Percentiles rank a stretch among this genome's conserved stretches.
Evolutionary conservation across 2,888 invertebrate genomes (phyloP).

Genomic region (Drosophila putrida): DNA sequence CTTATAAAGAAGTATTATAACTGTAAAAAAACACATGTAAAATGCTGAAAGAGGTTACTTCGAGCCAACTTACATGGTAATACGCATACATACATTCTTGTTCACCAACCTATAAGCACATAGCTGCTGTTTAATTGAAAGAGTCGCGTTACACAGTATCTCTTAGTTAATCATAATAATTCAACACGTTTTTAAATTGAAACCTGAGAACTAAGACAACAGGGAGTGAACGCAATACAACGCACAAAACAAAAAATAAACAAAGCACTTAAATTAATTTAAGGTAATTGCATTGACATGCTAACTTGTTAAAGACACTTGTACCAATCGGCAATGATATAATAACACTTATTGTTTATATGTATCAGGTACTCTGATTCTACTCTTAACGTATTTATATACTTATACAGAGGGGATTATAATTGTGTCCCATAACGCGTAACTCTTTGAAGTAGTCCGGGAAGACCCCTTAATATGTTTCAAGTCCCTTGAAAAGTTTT

Average conservation of each 20-base stretch:
- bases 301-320: constrained; percentile 8
- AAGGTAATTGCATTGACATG: constrained; percentile 56
- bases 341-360: constrained; percentile 4
- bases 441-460: too few relatives aligned
- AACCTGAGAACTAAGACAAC: constrained; percentile 53
- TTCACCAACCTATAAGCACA: background rate
- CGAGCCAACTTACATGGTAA: background rate
- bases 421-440: too few relatives aligned
- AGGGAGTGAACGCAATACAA: constrained; percentile 29
- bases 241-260: constrained; percentile 44
- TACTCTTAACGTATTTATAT: background rate
- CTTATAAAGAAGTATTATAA: background rate
- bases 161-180: background rate
- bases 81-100: background rate
- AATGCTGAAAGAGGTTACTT: background rate
- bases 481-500: too few relatives aligned
- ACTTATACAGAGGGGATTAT: too few relatives aligned
- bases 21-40: background rate
- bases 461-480: too few relatives aligned
- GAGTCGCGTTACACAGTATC: background rate
- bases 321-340: constrained; percentile 3
- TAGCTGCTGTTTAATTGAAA: background rate
- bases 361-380: constrained; percentile 1
- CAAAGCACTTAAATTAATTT: constrained; percentile 68
- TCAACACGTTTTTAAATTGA: constrained; percentile 36